Evolutionary conservation across 2,888 invertebrate genomes (phyloP).

Genomic region (Clunio marinus): DNA sequence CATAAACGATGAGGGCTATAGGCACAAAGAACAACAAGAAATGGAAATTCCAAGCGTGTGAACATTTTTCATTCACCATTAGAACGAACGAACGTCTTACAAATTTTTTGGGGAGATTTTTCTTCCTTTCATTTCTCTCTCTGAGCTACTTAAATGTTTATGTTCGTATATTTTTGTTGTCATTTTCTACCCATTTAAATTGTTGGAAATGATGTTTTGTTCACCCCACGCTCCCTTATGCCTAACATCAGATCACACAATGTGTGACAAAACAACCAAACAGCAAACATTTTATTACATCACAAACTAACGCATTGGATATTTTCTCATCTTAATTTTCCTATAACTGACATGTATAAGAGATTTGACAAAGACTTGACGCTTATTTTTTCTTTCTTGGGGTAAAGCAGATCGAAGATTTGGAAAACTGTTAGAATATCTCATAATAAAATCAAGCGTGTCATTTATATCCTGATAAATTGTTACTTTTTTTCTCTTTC

Average conservation of each 20-base stretch:
- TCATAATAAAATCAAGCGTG: conserved; percentile 33
- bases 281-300: background rate
- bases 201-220: conserved; percentile 6
- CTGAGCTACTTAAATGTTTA: background rate
- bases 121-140: background rate
- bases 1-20: background rate
- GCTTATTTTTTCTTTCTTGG: background rate
- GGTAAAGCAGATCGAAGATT: background rate
- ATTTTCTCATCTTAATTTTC: background rate
- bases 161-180: background rate
- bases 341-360: conserved; percentile 6
- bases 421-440: background rate
- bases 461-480: conserved; percentile 35
- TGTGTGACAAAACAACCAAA: background rate
- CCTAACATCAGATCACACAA: background rate
- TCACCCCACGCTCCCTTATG: conserved; percentile 5
- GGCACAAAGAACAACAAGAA: background rate
- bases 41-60: conserved; percentile 23
- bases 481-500: conserved; percentile 6
- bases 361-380: background rate
- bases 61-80: background rate
- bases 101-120: background rate
- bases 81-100: background rate
- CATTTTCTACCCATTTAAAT: background rate
- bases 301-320: background rate